A percentile compares a stretch with the other conserved stretches of the same genome.
Evolutionary conservation across 2,113 vertebrate species (phyloP).

Genomic region (Casuarius casuarius): DNA sequence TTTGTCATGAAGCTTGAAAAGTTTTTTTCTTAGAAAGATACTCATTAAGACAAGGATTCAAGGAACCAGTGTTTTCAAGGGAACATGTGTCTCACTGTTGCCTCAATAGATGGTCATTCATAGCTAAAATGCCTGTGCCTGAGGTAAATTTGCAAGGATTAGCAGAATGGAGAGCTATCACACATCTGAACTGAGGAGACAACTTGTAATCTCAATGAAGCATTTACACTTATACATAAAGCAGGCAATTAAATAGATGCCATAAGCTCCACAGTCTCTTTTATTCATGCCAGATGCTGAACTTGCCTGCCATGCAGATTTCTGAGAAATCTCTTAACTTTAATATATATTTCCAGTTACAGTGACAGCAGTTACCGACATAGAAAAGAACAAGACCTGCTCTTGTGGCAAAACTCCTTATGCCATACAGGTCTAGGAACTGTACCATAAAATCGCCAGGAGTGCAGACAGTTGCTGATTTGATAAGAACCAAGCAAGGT

Average conservation of each 20-base stretch:
- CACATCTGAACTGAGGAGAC: background rate
- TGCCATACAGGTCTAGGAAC: background rate
- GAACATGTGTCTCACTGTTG: background rate
- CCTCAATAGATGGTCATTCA: background rate
- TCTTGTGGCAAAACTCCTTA: background rate
- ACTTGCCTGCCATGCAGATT: background rate
- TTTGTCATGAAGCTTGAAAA: background rate
- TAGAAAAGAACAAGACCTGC: background rate
- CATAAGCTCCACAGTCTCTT: background rate
- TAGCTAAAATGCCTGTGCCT: background rate
- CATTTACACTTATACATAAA: background rate
- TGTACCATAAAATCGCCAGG: background rate
- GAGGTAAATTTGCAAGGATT: background rate
- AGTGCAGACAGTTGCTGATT: background rate
- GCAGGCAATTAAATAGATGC: background rate
- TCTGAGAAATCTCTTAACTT: background rate
- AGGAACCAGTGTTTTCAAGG: background rate
- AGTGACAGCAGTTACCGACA: background rate
- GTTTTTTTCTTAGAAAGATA: background rate
- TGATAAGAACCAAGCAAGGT: background rate
- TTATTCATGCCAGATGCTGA: background rate
- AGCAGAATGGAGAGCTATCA: background rate
- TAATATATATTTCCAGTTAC: background rate
- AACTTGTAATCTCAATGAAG: background rate
- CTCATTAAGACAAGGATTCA: background rate